Evolutionary conservation across 1,140 invertebrate genomes (phyloP).

Genomic region (Thrips palmi): DNA sequence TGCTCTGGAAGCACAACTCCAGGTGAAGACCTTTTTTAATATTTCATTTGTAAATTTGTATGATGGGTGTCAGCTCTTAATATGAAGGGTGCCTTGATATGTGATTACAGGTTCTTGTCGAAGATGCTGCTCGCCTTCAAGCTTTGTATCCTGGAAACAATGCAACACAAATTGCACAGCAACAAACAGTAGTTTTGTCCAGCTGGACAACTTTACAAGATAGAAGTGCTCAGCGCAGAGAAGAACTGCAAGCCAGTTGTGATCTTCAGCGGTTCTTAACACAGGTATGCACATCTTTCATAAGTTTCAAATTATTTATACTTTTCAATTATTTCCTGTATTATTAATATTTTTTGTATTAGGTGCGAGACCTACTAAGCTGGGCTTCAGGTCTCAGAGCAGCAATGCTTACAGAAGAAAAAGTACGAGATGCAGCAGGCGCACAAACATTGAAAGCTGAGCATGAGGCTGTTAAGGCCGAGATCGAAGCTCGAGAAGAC

Average conservation of each 20-base stretch:
- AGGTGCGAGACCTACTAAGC: slow-evolving; percentile 74
- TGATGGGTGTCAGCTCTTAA: neutral
- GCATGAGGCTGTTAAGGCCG: slow-evolving; percentile 80
- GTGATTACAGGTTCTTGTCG: slow-evolving; percentile 51
- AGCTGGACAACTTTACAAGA: slow-evolving; percentile 80
- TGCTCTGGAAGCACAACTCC: slow-evolving; percentile 81
- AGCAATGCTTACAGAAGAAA: slow-evolving; percentile 64
- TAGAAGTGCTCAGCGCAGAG: slow-evolving; percentile 52
- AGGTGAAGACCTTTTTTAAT: slow-evolving; percentile 30
- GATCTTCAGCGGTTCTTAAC: slow-evolving; percentile 78
- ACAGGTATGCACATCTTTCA: slow-evolving; percentile 28
- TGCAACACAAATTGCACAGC: slow-evolving; percentile 68
- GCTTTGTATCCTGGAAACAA: slow-evolving; percentile 82
- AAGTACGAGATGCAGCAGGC: slow-evolving; percentile 65
- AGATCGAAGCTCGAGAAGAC: slow-evolving; percentile 86
- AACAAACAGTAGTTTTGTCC: slow-evolving; percentile 60
- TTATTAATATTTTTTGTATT: slow-evolving; percentile 11
- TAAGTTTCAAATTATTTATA: slow-evolving; percentile 6
- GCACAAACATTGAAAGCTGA: slow-evolving; percentile 76
- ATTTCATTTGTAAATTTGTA: neutral
- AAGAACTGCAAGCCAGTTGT: slow-evolving; percentile 67
- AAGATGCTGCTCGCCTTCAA: slow-evolving; percentile 77
- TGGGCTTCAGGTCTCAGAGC: slow-evolving; percentile 69
- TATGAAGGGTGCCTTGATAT: slow-evolving; percentile 7
- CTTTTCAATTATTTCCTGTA: slow-evolving; percentile 4